These are phyloP conservation scores for Pampusana beccarii DNA, from an alignment of 2,113 vertebrate genomes.

Conservation along the genomic window DNA sequence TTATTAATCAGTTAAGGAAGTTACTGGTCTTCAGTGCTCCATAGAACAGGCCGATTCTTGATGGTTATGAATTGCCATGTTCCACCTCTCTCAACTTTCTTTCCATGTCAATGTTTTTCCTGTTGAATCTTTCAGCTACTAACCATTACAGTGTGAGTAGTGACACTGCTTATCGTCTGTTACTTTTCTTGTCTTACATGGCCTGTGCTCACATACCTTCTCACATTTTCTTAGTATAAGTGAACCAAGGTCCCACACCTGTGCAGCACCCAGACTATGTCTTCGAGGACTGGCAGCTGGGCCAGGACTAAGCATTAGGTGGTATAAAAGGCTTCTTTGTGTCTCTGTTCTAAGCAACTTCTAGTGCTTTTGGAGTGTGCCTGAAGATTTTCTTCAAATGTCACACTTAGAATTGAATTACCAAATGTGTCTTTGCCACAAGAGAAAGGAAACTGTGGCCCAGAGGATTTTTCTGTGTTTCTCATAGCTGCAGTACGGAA, in stretches of 20 bases:
- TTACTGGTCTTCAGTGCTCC: not conserved
- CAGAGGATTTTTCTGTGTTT: not conserved
- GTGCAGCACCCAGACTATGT: not conserved
- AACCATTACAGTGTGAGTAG: not conserved
- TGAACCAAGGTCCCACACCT: not conserved
- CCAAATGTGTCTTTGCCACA: not conserved
- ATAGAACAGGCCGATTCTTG: not conserved
- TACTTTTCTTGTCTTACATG: not conserved
- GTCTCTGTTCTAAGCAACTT: not conserved
- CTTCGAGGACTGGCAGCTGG: not conserved
- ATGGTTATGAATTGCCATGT: not conserved
- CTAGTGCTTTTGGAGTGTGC: not conserved
- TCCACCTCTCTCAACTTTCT: not conserved
- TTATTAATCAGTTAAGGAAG: not conserved
- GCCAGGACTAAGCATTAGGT: not conserved
- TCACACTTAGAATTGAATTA: not conserved
- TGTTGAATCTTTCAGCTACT: not conserved
- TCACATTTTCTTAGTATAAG: not conserved
- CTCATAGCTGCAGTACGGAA: not conserved
- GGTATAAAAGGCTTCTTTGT: not conserved
- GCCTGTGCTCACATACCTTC: not conserved
- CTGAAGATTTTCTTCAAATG: not conserved
- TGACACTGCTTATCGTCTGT: not conserved
- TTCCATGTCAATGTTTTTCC: not conserved
- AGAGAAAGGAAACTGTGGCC: not conserved